phyloP scores from a whole-genome alignment of 2,888 invertebrate genomes.

The Ferdinandea cuprea region DNA sequence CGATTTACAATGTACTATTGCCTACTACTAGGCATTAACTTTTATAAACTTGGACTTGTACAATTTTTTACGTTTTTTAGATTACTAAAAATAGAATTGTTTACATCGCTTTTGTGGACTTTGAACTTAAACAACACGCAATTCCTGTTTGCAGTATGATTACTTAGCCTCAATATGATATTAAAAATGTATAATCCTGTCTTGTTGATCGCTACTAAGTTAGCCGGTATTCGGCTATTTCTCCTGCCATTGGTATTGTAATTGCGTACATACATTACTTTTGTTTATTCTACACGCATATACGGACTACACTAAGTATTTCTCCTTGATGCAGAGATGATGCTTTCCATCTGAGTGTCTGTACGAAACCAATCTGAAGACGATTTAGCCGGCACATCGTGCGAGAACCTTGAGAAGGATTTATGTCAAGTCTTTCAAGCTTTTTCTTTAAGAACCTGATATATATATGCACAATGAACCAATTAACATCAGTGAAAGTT shows the following conservation, averaged over 20 bases:
- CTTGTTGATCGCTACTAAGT: not conserved
- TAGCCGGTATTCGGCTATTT: not conserved
- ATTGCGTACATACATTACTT: not conserved
- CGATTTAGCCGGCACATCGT: constrained; percentile 30
- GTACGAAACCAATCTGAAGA: constrained; percentile 1
- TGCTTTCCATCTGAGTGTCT: constrained; percentile 3
- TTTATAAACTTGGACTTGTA: too few species aligned
- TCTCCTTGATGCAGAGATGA: constrained; percentile 7
- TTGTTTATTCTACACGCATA: constrained; percentile 11
- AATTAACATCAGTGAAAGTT: constrained; percentile 43
- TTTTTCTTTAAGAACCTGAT: constrained; percentile 15
- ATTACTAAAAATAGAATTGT: too few species aligned
- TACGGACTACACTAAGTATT: too few species aligned
- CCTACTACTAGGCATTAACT: too few species aligned
- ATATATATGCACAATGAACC: not conserved
- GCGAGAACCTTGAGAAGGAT: constrained; percentile 42
- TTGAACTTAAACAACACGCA: constrained; percentile 45
- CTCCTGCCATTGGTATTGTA: not conserved
- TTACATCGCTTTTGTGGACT: constrained; percentile 24
- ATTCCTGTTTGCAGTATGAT: constrained; percentile 19
- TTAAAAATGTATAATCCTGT: constrained; percentile 5
- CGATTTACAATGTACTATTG: too few species aligned
- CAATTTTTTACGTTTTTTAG: too few species aligned
- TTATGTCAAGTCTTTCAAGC: constrained; percentile 10
- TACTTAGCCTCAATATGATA: constrained; percentile 7